Base-by-base conservation (phyloP, 2,113 vertebrate species). In the Pongo abelii region DNA sequence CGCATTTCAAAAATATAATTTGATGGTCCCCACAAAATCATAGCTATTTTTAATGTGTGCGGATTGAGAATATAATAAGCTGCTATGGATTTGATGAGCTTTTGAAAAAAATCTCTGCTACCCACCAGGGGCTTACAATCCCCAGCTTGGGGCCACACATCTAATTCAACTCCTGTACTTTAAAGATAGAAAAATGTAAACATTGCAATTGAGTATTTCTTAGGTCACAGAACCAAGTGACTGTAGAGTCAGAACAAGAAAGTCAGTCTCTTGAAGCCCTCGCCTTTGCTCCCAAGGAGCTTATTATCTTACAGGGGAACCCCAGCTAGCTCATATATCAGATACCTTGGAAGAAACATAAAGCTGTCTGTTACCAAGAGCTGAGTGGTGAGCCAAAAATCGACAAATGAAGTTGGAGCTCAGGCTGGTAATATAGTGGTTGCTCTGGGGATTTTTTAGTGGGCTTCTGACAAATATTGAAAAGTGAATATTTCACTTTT, bases 1-100 rank as follows among this genome's bases (percentile, higher is more conserved):
- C 0, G 0, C 14, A 35, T 78, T 84, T 59, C 91, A 27, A 30
- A 89, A 70, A 30, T 74, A 38, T 75, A 75, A 35, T 18, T 4
- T 52, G 6, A 48, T 40, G 50, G n/a, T 67, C 6, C 18, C 16
- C 38, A 64, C 27, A 59, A 61, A 77, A 75, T 75, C 35, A 35
- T 5, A 46, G 7, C 2, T 46, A 84, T 27, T 50, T 92, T 9
- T 67, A 84, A 43, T n/a, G 79, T 38, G 64, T 77, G 23, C 14
- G 61, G 59, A 46, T 75, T 52, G 43, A 77, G 18, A 38, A 75
- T 83, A 43, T 81, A 88, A 84, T 77, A 80, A 92, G 79, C 9
- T 85, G 0, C 40, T 32, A 20, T 43, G 57, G 48, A 52, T 59
- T 52, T 80, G 8, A n/a, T 46, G 4, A 72, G 72, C 27, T 38